A percentile compares a stretch with the other conserved stretches of the same genome.
Conservation (phyloP, 2,113 vertebrate genomes). For the Nannobrachium achirus region DNA sequence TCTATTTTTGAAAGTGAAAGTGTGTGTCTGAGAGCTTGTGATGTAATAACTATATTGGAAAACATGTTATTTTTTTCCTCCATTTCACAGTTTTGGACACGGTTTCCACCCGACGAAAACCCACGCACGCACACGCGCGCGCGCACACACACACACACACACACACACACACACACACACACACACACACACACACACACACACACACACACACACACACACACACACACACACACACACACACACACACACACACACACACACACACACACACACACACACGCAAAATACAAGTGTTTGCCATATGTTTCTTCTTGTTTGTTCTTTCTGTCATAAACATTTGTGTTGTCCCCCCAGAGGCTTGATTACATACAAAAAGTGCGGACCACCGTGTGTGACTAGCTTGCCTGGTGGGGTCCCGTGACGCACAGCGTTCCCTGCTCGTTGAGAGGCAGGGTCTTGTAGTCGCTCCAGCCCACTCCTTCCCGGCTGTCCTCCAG, state of each 20-base stretch:
- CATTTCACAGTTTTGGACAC: too few species aligned
- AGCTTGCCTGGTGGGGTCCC: conserved; percentile 80
- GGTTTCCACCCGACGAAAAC: too few species aligned
- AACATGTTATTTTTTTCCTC: too few species aligned
- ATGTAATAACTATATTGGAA: too few species aligned
- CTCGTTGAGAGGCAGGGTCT: conserved; percentile 79
- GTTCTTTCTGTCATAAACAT: background rate
- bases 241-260: background rate
- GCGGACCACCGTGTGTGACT: background rate
- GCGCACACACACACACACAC: conserved; percentile 23
- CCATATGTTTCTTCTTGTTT: background rate
- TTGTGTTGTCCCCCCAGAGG: background rate
- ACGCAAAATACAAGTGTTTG: background rate
- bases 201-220: conserved; percentile 3
- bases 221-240: background rate
- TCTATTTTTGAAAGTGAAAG: too few species aligned
- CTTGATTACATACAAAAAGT: background rate
- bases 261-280: background rate
- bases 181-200: conserved; percentile 7
- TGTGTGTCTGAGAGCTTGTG: too few species aligned
- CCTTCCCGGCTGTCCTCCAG: conserved; percentile 82
- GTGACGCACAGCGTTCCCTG: conserved; percentile 67
- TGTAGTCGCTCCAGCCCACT: conserved; percentile 83
- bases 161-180: background rate
- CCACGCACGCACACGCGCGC: background rate